Percentiles rank a stretch among this genome's conserved stretches.
Evolutionary conservation across 2,113 vertebrate genomes (phyloP).

Genomic region (Odobenus rosmarus): DNA sequence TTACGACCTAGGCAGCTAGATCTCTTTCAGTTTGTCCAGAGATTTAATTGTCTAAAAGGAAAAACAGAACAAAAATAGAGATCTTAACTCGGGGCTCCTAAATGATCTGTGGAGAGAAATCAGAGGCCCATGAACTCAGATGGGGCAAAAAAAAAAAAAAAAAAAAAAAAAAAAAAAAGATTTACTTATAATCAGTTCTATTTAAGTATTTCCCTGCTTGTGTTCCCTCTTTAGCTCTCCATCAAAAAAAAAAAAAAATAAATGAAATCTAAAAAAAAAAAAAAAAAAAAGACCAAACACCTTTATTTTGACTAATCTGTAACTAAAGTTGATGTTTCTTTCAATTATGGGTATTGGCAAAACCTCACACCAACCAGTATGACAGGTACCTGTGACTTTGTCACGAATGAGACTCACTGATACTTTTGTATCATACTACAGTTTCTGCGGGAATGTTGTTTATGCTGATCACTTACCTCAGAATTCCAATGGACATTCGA

Average conservation of each 20-base stretch:
- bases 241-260: not conserved
- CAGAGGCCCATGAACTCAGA: not conserved
- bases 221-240: too few species aligned
- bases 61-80: not conserved
- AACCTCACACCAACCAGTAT: not conserved
- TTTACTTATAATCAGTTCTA: too few species aligned
- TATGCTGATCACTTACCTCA: not conserved
- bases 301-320: not conserved
- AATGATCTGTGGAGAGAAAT: not conserved
- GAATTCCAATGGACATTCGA: not conserved
- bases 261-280: too few species aligned
- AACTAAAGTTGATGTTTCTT: not conserved
- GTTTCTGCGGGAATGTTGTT: not conserved
- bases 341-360: not conserved
- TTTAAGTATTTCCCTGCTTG: too few species aligned
- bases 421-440: not conserved
- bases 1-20: not conserved
- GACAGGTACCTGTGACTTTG: not conserved
- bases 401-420: not conserved
- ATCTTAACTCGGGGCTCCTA: not conserved
- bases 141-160: not conserved
- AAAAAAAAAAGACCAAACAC: not conserved
- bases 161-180: not conserved
- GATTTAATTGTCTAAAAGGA: not conserved
- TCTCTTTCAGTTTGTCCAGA: not conserved